Base-by-base conservation (phyloP, 1,140 invertebrate species). In the Nilaparvata lugens region DNA sequence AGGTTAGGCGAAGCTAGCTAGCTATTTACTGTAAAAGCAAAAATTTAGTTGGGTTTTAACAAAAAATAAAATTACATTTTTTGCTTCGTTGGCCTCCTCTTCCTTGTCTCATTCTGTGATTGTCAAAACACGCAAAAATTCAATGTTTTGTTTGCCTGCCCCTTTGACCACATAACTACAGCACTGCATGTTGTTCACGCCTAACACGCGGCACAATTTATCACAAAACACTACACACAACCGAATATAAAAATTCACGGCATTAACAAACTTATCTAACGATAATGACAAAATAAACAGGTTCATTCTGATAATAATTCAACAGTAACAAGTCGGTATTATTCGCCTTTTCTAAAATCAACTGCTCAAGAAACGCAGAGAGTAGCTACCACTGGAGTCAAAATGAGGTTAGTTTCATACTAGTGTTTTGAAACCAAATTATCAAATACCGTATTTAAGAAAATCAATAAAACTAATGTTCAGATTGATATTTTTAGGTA, bases 351-450 rank as follows among this genome's bases (percentile, higher is more conserved):
- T 66, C 65, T 71, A 69, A 66, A 64, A 64, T 64, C 68, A 68
- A 70, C 70, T 71, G 66, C 71, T 71, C 69, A 72, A 72, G 68
- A 69, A 72, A 70, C 71, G 69, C 70, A 71, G 70, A 68, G 68
- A 72, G 70, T 75, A 75, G 76, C 78, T 76, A 79, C 77, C 71
- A 73, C 73, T 65, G 66, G 66, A 75, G 74, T 77, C 75, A 75
- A 75, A 68, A 58, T 35, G n/a, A 45, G 42, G 56, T 45, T 45
- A 21, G 14, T 21, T 21, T 25, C 28, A 5, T 25, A 40, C 35
- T 18, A 24, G 19, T 28, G 42, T 40, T 24, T 19, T 58, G 40
- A 35, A 35, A 35, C 9, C 31, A 35, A 35, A 6, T 6, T 11
- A 35, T 35, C 31, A 11, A 11, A 11, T 2, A 4, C 31, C 7